A percentile compares a stretch with the other conserved stretches of the same genome.
These are phyloP conservation scores for Heterodera filipjevi DNA, from an alignment of 2,888 invertebrate genomes.

Conservation along the genomic window DNA sequence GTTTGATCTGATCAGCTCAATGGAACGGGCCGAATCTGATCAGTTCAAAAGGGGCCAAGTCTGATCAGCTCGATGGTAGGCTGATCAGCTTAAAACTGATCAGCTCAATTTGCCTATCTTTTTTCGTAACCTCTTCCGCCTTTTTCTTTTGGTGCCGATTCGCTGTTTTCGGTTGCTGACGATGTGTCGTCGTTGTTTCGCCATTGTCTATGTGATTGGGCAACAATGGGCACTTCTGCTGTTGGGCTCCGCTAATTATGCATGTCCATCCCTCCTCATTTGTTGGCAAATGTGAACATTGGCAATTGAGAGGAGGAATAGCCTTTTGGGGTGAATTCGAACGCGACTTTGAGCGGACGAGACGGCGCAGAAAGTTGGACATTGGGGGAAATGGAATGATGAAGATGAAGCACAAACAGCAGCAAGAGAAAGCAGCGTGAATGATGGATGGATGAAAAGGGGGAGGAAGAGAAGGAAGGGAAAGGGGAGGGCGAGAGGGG, in stretches of 20 bases:
- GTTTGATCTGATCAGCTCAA: no score
- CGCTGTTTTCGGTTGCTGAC: not conserved
- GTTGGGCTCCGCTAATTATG: not conserved
- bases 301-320: not conserved
- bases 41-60: not conserved
- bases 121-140: not conserved
- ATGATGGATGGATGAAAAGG: not conserved
- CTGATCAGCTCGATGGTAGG: not conserved
- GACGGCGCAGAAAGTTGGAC: conserved; percentile 41
- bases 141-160: not conserved
- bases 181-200: not conserved
- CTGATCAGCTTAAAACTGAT: no score
- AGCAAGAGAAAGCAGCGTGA: not conserved
- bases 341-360: conserved; percentile 42
- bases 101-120: no score
- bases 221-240: not conserved
- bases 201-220: not conserved
- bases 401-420: not conserved
- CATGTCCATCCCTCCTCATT: not conserved
- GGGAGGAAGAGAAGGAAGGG: not conserved
- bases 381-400: conserved; percentile 12
- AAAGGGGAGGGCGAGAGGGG: not conserved
- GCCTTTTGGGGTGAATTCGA: conserved; percentile 46
- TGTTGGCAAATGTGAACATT: not conserved
- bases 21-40: no score